These are phyloP conservation scores for Numenius phaeopus DNA, from an alignment of 2,797 vertebrate genomes.

Conservation along the genomic window DNA sequence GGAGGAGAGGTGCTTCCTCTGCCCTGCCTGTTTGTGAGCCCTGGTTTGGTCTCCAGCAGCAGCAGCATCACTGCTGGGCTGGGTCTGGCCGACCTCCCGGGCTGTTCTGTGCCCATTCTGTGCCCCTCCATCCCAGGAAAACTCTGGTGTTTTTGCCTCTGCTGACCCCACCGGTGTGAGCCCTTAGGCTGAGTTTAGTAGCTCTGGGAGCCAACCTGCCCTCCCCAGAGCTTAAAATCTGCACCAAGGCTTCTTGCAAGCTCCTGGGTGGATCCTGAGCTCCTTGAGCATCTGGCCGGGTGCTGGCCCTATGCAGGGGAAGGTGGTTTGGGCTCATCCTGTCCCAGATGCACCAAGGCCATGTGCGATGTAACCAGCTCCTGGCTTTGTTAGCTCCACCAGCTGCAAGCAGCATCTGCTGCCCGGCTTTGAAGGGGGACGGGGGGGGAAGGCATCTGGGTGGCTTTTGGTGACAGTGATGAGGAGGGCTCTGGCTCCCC, in stretches of 20 bases:
- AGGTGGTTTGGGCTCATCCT: neutral
- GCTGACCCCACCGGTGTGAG: neutral
- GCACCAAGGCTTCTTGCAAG: rapidly evolving
- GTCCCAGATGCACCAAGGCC: neutral
- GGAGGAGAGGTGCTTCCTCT: neutral
- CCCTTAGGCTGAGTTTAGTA: neutral
- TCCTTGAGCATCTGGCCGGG: neutral
- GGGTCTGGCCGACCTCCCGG: rapidly evolving
- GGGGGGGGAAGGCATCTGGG: neutral
- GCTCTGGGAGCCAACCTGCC: neutral
- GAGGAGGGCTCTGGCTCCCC: neutral
- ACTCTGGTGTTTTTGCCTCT: neutral
- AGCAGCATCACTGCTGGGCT: neutral
- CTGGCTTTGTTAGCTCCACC: rapidly evolving
- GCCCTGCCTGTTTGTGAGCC: rapidly evolving
- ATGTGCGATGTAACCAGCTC: neutral
- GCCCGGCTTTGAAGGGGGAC: neutral
- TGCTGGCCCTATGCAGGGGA: neutral
- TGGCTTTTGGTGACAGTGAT: neutral
- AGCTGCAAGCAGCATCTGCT: neutral
- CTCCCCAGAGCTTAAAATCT: neutral
- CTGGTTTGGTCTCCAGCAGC: rapidly evolving
- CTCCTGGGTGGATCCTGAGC: neutral
- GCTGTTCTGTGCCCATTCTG: neutral
- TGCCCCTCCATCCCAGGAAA: neutral